Evolutionary conservation across 2,113 vertebrate genomes (phyloP), one percentile per base, ranked within the genome.

Genomic region (Pycnonotus jocosus): DNA sequence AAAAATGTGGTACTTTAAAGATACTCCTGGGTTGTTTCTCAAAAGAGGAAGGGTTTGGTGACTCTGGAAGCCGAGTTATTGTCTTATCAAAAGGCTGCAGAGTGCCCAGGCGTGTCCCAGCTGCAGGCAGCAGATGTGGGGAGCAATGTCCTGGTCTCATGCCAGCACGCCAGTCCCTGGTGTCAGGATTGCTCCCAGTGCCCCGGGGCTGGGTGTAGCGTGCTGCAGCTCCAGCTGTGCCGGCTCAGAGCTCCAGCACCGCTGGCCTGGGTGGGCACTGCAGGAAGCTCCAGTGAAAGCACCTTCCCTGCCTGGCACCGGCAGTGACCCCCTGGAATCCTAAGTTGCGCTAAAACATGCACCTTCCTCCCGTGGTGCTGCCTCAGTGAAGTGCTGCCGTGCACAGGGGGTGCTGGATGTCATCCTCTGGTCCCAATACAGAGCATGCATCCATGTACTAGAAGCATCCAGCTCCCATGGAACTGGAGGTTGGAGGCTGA

Each of bases 371-470:
- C 10, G 23, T 15, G 9, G 14, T 58, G n/a, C 56, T 58, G 13
- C n/a, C 22, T 15, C n/a, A 45, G 44, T 45, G 44, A 45, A 20
- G 18, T 45, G 44, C 44, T 45, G 44, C 18, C 8, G 44, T 45
- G 44, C 44, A 45, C 44, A 45, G 44, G 18, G 44, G 44, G 19
- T 45, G 44, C 57, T 35, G 24, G 30, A 5, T 54, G 31, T 24
- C 13, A n/a, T 45, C 33, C 40, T 33, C 40, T 38, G 35, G 7
- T 31, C 73, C 33, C 47, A 23, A 12, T 7, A 23, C 23, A 24
- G 20, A 14, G 57, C 0, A 0, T 22, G 56, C 48, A 24, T 37
- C 57, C 18, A 0, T 15, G 16, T 31, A 4, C n/a, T 42, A 22
- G 78, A 66, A 61, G 10, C 61, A 13, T 33, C 62, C 76, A 2